Conservation (phyloP, 2,113 vertebrate species). For the Irena cyanogastra region DNA sequence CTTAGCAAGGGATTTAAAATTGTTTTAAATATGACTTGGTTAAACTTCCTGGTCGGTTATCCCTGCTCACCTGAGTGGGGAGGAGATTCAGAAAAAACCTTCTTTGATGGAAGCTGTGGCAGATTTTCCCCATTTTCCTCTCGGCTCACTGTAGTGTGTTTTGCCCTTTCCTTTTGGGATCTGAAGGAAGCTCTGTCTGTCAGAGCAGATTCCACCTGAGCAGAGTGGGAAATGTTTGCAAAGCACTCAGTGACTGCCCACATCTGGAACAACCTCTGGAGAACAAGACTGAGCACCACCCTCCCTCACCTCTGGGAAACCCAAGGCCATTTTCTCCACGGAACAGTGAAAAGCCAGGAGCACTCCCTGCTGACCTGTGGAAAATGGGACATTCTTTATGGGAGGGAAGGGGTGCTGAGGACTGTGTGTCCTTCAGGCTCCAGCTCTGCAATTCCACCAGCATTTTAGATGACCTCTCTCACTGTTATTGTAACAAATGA, state of each 20-base stretch:
- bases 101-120: not conserved
- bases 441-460: not conserved
- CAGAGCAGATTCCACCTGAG: not conserved
- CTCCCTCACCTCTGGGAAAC: not conserved
- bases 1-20: not conserved
- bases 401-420: not conserved
- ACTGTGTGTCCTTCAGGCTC: not conserved
- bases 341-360: not conserved
- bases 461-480: not conserved
- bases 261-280: not conserved
- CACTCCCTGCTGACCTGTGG: not conserved
- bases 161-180: not conserved
- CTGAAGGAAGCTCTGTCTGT: not conserved
- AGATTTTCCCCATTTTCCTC: not conserved
- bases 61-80: not conserved
- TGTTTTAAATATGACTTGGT: not conserved
- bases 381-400: not conserved
- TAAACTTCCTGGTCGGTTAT: not conserved
- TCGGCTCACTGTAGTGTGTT: not conserved
- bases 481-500: too few relatives aligned
- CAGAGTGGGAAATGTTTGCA: not conserved
- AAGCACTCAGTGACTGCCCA: accelerated
- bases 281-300: not conserved
- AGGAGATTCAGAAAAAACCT: not conserved
- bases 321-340: not conserved